Evolutionary conservation across 2,113 vertebrate genomes (phyloP).

Genomic region (Coptodon bakossiorum): DNA sequence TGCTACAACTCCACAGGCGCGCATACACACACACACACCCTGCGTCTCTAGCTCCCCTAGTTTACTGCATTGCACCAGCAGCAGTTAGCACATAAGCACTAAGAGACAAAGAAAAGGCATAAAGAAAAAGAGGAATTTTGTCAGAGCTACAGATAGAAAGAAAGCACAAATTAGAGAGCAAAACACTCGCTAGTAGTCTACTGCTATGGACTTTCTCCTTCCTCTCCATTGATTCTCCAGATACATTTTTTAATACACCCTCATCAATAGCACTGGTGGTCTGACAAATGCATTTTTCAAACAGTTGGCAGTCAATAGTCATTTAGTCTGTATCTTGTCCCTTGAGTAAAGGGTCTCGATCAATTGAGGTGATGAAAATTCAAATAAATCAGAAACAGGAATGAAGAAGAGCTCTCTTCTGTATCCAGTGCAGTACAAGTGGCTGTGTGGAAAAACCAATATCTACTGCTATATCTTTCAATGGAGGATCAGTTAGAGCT

Average conservation of each 20-base stretch:
- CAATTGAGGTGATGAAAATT: conserved; percentile 64
- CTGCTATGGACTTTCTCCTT: conserved; percentile 39
- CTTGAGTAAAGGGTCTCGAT: conserved; percentile 61
- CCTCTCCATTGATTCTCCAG: conserved; percentile 50
- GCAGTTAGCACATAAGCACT: conserved; percentile 53
- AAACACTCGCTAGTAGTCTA: conserved; percentile 22
- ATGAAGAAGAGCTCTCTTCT: conserved; percentile 18
- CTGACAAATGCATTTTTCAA: conserved; percentile 71
- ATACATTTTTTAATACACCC: conserved; percentile 64
- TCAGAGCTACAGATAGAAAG: neutral
- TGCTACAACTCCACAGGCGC: conserved; percentile 17
- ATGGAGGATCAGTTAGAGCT: conserved; percentile 23
- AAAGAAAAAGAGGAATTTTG: neutral
- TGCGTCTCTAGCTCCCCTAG: conserved; percentile 43
- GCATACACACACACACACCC: neutral
- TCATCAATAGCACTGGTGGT: conserved; percentile 66
- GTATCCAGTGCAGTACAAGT: conserved; percentile 16
- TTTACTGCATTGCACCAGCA: conserved; percentile 74
- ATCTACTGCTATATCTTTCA: conserved; percentile 23
- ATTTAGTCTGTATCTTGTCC: conserved; percentile 66
- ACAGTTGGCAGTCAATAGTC: conserved; percentile 68
- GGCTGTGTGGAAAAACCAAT: conserved; percentile 41
- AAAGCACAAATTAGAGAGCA: conserved; percentile 5
- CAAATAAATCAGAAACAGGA: conserved; percentile 49
- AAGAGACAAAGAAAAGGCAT: conserved; percentile 43